Percentiles rank a stretch among this genome's conserved stretches.
phyloP scores from a whole-genome alignment of 1,140 invertebrate genomes.

The Mercenaria mercenaria region DNA sequence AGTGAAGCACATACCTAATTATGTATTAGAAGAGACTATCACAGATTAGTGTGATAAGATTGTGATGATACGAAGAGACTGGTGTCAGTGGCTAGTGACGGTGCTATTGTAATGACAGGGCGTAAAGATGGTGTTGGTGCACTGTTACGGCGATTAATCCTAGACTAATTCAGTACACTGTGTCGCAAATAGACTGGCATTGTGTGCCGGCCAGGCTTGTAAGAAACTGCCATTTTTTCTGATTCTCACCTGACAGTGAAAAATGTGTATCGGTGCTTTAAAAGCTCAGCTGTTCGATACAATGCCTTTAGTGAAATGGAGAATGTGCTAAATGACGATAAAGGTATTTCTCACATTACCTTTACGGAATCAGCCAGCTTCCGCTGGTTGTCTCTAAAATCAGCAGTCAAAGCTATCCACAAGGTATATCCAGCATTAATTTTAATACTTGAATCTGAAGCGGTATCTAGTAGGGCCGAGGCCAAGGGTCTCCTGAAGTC shows the following conservation, averaged over 20 bases:
- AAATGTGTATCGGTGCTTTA: constrained; percentile 36
- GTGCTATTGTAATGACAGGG: constrained; percentile 48
- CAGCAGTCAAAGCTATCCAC: constrained; percentile 36
- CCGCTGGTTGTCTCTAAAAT: constrained; percentile 44
- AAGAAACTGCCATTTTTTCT: background rate
- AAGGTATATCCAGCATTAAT: constrained; percentile 20
- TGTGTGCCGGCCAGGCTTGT: constrained; percentile 40
- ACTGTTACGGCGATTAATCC: constrained; percentile 25
- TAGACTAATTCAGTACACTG: constrained; percentile 48
- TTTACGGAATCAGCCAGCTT: constrained; percentile 60
- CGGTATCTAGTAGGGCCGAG: constrained; percentile 16
- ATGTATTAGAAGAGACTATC: no score
- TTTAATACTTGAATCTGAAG: background rate
- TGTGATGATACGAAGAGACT: no score
- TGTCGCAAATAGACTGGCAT: constrained; percentile 45
- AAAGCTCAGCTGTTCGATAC: constrained; percentile 37
- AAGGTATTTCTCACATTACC: no score
- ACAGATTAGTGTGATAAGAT: background rate
- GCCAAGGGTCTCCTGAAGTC: background rate
- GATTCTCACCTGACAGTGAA: constrained; percentile 38
- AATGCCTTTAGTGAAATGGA: constrained; percentile 29
- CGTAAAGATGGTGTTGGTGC: constrained; percentile 49
- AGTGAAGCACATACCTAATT: no score
- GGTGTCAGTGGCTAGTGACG: constrained; percentile 56
- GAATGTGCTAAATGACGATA: constrained; percentile 4